These are phyloP conservation scores for Mola mola DNA, from an alignment of 2,113 vertebrate genomes.

Conservation along the genomic window DNA sequence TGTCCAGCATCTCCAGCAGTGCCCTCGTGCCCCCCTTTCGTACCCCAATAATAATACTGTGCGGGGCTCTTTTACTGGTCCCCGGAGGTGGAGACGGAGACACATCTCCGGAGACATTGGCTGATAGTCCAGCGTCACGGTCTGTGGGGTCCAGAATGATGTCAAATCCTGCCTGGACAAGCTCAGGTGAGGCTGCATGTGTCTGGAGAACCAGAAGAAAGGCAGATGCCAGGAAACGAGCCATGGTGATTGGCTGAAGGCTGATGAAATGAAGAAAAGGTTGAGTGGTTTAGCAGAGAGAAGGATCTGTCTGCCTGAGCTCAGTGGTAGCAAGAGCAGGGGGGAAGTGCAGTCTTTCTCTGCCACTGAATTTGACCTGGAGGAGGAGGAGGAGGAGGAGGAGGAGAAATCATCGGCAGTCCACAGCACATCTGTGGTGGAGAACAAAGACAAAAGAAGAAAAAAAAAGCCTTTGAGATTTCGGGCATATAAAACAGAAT, in stretches of 20 bases:
- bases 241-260: constrained; percentile 77
- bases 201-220: constrained; percentile 85
- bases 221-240: constrained; percentile 83
- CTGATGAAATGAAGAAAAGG: constrained; percentile 12
- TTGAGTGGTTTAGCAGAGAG: constrained; percentile 49
- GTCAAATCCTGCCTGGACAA: constrained; percentile 70
- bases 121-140: constrained; percentile 71
- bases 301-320: constrained; percentile 58
- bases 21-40: constrained; percentile 93
- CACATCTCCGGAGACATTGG: constrained; percentile 80
- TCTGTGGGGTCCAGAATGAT: constrained; percentile 72
- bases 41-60: constrained; percentile 93
- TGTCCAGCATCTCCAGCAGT: constrained; percentile 92
- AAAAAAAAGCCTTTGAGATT: constrained; percentile 62
- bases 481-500: constrained; percentile 52
- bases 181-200: constrained; percentile 76
- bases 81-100: constrained; percentile 84
- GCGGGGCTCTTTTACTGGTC: constrained; percentile 86
- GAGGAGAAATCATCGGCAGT: constrained; percentile 58
- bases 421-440: constrained; percentile 77
- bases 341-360: constrained; percentile 59
- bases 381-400: constrained; percentile 49
- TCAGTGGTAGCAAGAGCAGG: constrained; percentile 61
- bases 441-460: constrained; percentile 63
- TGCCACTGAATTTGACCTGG: constrained; percentile 64